Evolutionary conservation across 2,797 vertebrate species (phyloP).

Genomic region (Brotula barbata): DNA sequence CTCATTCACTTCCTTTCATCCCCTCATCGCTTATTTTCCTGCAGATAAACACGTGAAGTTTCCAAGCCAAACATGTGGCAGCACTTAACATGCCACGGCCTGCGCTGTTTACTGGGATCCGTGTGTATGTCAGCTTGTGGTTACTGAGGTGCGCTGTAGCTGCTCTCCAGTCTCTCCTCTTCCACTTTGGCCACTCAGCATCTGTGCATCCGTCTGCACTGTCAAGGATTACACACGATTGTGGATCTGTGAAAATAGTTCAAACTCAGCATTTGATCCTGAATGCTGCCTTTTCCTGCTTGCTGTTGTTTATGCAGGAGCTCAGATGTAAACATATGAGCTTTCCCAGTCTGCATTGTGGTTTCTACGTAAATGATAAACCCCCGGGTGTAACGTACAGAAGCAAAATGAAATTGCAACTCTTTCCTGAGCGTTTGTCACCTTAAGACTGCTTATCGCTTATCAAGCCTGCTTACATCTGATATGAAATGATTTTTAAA

Average conservation of each 20-base stretch:
- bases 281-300: background rate
- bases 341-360: background rate
- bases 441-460: constrained; percentile 14
- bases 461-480: no score
- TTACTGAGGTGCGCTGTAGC: constrained; percentile 17
- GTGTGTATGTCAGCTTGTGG: constrained; percentile 24
- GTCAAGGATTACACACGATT: background rate
- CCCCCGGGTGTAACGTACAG: background rate
- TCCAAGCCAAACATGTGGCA: constrained; percentile 38
- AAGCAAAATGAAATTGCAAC: background rate
- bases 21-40: background rate
- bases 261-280: constrained; percentile 8
- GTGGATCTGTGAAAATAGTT: background rate
- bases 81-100: constrained; percentile 26
- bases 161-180: background rate
- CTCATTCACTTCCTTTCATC: constrained; percentile 12
- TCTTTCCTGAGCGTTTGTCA: background rate
- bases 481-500: background rate
- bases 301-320: constrained; percentile 1
- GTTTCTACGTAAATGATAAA: background rate
- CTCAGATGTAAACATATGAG: background rate
- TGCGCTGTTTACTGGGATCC: constrained; percentile 36
- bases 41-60: background rate
- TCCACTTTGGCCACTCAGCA: background rate
- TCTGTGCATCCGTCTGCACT: background rate